Evolutionary conservation across 2,797 vertebrate genomes (phyloP).

Genomic region (Distichodus sexfasciatus): DNA sequence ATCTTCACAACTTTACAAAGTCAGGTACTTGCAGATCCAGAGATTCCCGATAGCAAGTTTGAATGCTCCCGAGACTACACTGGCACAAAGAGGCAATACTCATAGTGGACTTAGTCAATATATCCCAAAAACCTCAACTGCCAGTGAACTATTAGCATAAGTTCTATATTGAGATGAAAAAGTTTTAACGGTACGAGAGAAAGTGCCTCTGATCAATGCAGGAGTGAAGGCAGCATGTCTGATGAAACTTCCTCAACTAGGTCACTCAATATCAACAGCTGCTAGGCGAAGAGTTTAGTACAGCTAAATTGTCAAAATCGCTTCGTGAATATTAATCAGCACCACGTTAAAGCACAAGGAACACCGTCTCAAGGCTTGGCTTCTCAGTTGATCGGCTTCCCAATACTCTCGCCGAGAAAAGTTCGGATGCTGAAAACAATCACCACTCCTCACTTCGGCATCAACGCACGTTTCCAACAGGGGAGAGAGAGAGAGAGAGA

Average conservation of each 20-base stretch:
- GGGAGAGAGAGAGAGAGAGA: no score
- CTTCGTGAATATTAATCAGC: not conserved
- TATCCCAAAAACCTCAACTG: not conserved
- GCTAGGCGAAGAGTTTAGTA: constrained; percentile 3
- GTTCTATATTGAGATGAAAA: constrained; percentile 5
- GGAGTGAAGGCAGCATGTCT: constrained; percentile 11
- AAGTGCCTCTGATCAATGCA: constrained; percentile 1
- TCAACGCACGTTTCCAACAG: constrained; percentile 54
- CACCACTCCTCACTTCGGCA: constrained; percentile 28
- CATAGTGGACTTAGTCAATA: not conserved
- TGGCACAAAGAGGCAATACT: not conserved
- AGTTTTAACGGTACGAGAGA: not conserved
- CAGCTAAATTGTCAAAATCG: not conserved
- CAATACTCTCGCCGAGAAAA: not conserved
- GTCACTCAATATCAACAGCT: constrained; percentile 42
- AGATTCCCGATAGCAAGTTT: not conserved
- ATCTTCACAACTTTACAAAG: no score
- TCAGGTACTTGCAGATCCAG: not conserved
- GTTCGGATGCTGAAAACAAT: constrained; percentile 1
- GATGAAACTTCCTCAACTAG: constrained; percentile 24
- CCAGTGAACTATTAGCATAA: constrained; percentile 5
- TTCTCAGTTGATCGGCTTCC: constrained; percentile 1
- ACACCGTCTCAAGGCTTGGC: not conserved
- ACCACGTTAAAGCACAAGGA: not conserved
- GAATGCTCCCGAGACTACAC: not conserved